phyloP scores from a whole-genome alignment of 2,797 vertebrate genomes.

The Bovichtus diacanthus region DNA sequence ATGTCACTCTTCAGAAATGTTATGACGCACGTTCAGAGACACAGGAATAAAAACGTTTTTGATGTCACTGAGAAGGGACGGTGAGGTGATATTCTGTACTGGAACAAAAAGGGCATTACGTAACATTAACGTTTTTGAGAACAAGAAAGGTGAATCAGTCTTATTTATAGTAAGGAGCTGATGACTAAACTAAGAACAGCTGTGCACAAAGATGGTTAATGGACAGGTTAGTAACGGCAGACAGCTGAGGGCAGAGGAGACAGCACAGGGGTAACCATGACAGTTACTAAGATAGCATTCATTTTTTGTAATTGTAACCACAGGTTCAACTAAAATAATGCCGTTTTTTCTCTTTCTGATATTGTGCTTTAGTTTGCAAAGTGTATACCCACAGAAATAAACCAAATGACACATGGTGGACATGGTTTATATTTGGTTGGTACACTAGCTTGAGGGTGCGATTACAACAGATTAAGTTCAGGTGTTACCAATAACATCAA shows the following conservation, averaged over 20 bases:
- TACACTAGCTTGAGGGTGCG: background rate
- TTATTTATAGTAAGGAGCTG: constrained; percentile 7
- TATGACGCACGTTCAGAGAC: background rate
- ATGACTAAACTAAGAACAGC: background rate
- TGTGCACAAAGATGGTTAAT: background rate
- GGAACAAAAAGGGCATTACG: background rate
- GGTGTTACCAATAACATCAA: too few relatives aligned
- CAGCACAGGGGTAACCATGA: background rate
- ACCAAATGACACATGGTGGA: too few relatives aligned
- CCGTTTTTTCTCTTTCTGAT: background rate
- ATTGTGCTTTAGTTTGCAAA: background rate
- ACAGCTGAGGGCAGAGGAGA: background rate
- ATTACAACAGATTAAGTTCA: background rate
- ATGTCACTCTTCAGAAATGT: background rate
- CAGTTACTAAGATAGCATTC: background rate
- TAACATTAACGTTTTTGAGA: constrained; percentile 1
- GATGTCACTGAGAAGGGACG: background rate
- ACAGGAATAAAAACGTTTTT: background rate
- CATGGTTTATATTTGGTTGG: too few relatives aligned
- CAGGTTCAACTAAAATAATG: background rate
- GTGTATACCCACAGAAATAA: too few relatives aligned
- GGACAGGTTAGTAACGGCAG: background rate
- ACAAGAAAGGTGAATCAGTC: background rate
- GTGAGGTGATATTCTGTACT: background rate
- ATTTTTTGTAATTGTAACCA: background rate